phyloP scores from a whole-genome alignment of 2,888 invertebrate genomes.

The Himalopsyche tibetana region DNA sequence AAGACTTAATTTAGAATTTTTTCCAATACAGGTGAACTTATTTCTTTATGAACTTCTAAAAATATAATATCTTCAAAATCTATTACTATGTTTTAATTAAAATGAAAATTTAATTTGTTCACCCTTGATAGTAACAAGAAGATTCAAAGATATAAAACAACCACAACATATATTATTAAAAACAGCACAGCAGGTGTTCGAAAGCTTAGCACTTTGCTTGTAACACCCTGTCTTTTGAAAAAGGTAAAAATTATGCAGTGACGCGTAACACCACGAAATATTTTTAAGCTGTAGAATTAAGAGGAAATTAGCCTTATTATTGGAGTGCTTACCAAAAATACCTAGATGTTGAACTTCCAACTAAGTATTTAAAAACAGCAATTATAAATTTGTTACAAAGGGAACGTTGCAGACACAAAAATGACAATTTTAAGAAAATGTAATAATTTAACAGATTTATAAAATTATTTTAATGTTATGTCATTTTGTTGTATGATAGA shows the following conservation, averaged over 20 bases:
- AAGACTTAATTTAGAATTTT: too few relatives aligned
- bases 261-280: slow-evolving; percentile 30
- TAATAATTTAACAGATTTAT: too few relatives aligned
- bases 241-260: slow-evolving; percentile 36
- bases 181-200: slow-evolving; percentile 22
- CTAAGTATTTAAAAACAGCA: neutral
- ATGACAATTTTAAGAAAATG: too few relatives aligned
- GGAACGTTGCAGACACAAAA: neutral
- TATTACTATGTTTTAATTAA: too few relatives aligned
- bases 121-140: too few relatives aligned
- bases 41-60: too few relatives aligned
- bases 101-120: too few relatives aligned
- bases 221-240: neutral
- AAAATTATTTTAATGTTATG: too few relatives aligned
- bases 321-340: neutral
- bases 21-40: too few relatives aligned
- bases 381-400: slow-evolving; percentile 1
- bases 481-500: too few relatives aligned
- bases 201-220: slow-evolving; percentile 35
- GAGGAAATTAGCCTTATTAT: slow-evolving; percentile 19
- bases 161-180: neutral
- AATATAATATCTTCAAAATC: too few relatives aligned
- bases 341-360: neutral
- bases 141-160: too few relatives aligned
- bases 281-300: slow-evolving; percentile 5